Percentiles rank a stretch among this genome's conserved stretches.
phyloP scores from a whole-genome alignment of 2,888 invertebrate species.

The Congeria kusceri region DNA sequence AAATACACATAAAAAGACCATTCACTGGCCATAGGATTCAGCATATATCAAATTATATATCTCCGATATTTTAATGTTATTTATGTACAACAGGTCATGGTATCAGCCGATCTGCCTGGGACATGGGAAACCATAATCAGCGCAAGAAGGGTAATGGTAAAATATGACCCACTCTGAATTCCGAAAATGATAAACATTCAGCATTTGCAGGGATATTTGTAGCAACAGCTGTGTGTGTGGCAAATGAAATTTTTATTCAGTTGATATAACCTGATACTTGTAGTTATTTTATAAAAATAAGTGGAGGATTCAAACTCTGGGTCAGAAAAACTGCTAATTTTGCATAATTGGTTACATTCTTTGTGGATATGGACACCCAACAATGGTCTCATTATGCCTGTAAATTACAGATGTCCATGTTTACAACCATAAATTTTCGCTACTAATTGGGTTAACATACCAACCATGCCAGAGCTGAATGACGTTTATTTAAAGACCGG shows the following conservation, averaged over 20 bases:
- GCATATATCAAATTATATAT: too few relatives aligned
- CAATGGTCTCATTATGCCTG: too few relatives aligned
- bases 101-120: too few relatives aligned
- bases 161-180: conserved; percentile 40
- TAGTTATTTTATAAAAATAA: background rate
- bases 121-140: conserved; percentile 28
- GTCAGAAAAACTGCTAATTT: too few relatives aligned
- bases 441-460: conserved; percentile 1
- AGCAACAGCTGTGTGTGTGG: conserved; percentile 23
- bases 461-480: background rate
- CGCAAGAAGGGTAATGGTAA: conserved; percentile 40
- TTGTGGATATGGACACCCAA: too few relatives aligned
- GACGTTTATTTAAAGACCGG: too few relatives aligned
- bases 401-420: conserved; percentile 1
- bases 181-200: conserved; percentile 30
- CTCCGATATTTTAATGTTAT: too few relatives aligned
- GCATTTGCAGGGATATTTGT: conserved; percentile 8
- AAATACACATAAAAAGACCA: too few relatives aligned
- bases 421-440: conserved; percentile 6
- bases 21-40: too few relatives aligned
- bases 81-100: too few relatives aligned
- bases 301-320: background rate
- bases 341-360: too few relatives aligned
- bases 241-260: conserved; percentile 4
- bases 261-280: background rate